Base-by-base conservation (phyloP, 2,888 invertebrate genomes). In the Charanyca ferruginea region DNA sequence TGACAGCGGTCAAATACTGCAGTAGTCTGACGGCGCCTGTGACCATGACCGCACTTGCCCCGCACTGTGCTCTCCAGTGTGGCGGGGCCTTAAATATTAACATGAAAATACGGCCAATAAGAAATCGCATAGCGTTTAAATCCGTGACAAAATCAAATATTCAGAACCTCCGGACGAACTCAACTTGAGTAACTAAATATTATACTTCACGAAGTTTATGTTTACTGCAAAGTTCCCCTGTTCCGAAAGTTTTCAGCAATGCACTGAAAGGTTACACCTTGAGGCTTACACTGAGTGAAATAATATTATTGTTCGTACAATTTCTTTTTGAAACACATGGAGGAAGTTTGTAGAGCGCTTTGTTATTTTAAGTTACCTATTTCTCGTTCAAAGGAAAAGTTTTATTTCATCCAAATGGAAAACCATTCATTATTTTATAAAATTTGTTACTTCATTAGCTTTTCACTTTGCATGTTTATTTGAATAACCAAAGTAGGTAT, bases 221-320 rank as follows among this genome's bases (percentile, higher is more conserved):
- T 52, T 52, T 23, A 53, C 25, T 28, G 9, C 9, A 42, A 63
- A 59, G 28, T 72, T 73, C 28, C 20, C 16, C 0, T 20, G n/a
- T 28, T 51, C 2, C 7, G 0, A 41, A 57, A 74, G 42, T 73
- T 73, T 42, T 22, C 5, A 71, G 42, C 55, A 52, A 45, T 78
- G 58, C 52, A 70, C 25, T 41, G 48, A 73, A 64, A 52, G 18
- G 51, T 72, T 63, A 38, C 13, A 47, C 45, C 42, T 51, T n/a
- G n/a, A 51, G 51, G 35, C 41, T 22, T 25, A 52, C 22, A 20
- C 32, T 54, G 48, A 57, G 35, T 57, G 18, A 52, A 67, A 75
- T 41, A 41, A 75, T 52, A 52, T 75, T 52, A 55, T 75, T 52
- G 32, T 47, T 45, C 28, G n/a, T 47, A 13, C 20, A 44, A 22